Conservation (phyloP, 2,888 invertebrate species). For the Drosophila prolongata region DNA sequence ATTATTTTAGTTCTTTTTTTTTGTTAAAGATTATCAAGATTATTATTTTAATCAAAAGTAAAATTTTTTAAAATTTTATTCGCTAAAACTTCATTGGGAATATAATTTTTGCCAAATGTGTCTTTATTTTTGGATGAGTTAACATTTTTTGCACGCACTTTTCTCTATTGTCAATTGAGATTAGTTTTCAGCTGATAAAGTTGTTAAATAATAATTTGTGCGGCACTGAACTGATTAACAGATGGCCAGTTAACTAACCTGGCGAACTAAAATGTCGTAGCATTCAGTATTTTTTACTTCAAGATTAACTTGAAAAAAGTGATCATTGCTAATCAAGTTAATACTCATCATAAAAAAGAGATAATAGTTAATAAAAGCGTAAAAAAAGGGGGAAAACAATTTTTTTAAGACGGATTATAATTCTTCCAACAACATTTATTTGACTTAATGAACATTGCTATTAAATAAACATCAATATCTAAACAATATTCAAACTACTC, state of each 20-base stretch:
- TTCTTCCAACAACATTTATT: no score
- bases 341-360: neutral
- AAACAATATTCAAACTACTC: no score
- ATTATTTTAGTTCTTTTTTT: neutral
- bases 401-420: no score
- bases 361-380: no score
- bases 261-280: slow-evolving; percentile 15
- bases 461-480: no score
- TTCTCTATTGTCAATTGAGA: slow-evolving; percentile 9
- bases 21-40: no score
- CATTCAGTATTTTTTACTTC: neutral
- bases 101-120: neutral
- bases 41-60: no score
- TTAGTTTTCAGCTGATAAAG: slow-evolving; percentile 13
- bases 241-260: slow-evolving; percentile 23
- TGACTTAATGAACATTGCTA: no score
- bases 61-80: no score
- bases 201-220: slow-evolving; percentile 20
- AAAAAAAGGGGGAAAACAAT: no score
- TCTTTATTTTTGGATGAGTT: neutral
- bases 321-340: neutral
- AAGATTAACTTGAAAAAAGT: neutral
- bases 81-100: no score
- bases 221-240: slow-evolving; percentile 15
- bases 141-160: slow-evolving; percentile 4